Base-by-base conservation (phyloP, 92 coral and sea anemone genomes). In the Palythoa heliodiscus region DNA sequence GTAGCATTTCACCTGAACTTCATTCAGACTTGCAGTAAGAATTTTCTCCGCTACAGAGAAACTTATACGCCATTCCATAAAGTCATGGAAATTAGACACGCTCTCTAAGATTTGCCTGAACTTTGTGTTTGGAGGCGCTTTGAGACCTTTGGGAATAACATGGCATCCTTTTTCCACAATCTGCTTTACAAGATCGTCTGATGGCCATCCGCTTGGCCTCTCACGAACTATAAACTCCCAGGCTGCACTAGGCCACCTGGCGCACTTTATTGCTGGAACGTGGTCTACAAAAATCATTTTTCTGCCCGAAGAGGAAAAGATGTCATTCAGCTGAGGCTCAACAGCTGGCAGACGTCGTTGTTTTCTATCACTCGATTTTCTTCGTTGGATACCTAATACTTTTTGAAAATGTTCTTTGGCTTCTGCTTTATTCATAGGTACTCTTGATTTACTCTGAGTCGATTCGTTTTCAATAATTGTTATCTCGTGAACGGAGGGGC, bases 141-240 rank as follows among this genome's bases (percentile, higher is more conserved):
- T 17, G 7, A 25, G 16, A 11, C 82, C n/a, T 77, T 69, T 57
- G 3, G 82, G 52, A 29, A 77, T 58, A 17, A 77, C 70, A 23
- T 77, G 82, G 39, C 82, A 77, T 16, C 82, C 82, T 77, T 17
- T 16, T 15, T 38, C 15, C 14, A 77, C 70, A 11, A 77, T 77
- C 39, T 77, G 50, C 7, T 77, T 7, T 15, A 77, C 70, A 2
- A 77, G 50, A 11, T 39, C 70, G 3, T 55, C 70, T 20, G 82
- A 16, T 12, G 82, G 82, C 82, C 82, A 77, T 0, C 82, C 82
- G 39, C 82, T 77, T 11, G 82, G 69, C 55, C 82, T 55, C 52
- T 57, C 70, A 14, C 82, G 82, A 25, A 57, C 29, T 29, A 53
- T 77, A 35, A 77, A 77, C 17, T 77, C 82, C 82, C 82, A 77